Conservation (phyloP, 2,797 vertebrate species). For the Tympanoctomys barrerae region DNA sequence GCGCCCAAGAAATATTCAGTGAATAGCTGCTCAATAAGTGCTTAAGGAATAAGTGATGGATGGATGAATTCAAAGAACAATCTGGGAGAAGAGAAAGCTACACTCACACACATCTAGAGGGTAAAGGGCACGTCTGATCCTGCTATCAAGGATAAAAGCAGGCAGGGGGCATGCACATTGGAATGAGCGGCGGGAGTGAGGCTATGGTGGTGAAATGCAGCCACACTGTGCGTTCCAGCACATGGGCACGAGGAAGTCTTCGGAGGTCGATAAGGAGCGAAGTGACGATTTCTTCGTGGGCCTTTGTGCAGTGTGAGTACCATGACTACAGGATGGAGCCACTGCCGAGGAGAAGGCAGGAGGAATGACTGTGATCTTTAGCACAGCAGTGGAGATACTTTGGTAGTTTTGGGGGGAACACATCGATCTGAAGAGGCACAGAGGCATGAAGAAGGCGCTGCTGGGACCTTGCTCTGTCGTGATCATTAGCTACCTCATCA, state of each 20-base stretch:
- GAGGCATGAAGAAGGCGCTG: neutral
- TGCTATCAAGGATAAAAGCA: neutral
- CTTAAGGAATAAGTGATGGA: neutral
- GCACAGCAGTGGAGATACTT: neutral
- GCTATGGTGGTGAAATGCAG: rapidly evolving
- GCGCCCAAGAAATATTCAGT: neutral
- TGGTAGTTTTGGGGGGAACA: neutral
- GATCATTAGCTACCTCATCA: neutral
- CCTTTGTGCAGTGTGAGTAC: neutral
- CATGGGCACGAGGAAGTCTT: neutral
- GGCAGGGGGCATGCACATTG: too few species aligned
- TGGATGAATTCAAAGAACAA: neutral
- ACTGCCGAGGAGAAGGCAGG: neutral
- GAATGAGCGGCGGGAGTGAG: neutral
- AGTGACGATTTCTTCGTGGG: neutral
- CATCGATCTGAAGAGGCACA: neutral
- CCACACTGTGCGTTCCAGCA: neutral
- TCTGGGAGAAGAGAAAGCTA: neutral
- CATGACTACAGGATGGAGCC: neutral
- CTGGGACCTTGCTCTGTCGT: neutral
- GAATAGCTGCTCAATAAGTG: neutral
- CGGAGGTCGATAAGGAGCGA: neutral
- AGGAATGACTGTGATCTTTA: neutral
- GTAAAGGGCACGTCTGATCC: neutral
- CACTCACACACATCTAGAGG: neutral